Evolutionary conservation across 2,113 vertebrate genomes (phyloP), one percentile per base, ranked within the genome.

Genomic region (Nycticebus coucang): DNA sequence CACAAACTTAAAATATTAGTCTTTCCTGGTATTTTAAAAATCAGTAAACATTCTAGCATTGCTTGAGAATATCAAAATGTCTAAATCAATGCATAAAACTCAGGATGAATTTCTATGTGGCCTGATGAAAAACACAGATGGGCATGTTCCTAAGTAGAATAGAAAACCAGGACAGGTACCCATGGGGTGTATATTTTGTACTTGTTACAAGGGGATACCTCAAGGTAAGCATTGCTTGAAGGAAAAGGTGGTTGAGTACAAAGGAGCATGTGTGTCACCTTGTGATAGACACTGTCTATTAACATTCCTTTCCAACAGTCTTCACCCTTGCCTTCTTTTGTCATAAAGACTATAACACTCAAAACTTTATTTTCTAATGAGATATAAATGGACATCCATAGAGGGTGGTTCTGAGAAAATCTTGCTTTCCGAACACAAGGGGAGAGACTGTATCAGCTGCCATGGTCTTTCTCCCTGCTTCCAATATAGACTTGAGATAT

Each of bases 291-390:
- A 86, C 30, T 24, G 13, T 60, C 60, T 60, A 33, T 91, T 81
- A 94, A 21, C 11, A 62, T 28, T 18, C 7, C 15, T 91, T 87
- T 78, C 59, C 53, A 82, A 53, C 2, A 87, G 59, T 53, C 35
- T 90, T 69, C 64, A 60, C 14, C 64, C 41, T 88, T 93, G 26
- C 21, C 57, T 83, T 77, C 79, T 91, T 78, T 91, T 86, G 26
- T 33, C 79, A 66, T 45, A 59, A 93, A 94, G 33, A 11, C 50
- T 89, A 84, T 60, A 93, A 88, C 33, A 35, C 69, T 86, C 66
- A 90, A 93, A 80, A 94, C 41, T 33, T 68, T 87, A 60, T 87
- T 94, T 96, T 92, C 11, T 80, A 59, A 80, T 93, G 50, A 86
- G 14, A 66, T 84, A 33, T 59, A 90, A 94, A 60, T 87, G 53